Conservation (phyloP, 2,113 vertebrate species). For the Coregonus clupeaformis region DNA sequence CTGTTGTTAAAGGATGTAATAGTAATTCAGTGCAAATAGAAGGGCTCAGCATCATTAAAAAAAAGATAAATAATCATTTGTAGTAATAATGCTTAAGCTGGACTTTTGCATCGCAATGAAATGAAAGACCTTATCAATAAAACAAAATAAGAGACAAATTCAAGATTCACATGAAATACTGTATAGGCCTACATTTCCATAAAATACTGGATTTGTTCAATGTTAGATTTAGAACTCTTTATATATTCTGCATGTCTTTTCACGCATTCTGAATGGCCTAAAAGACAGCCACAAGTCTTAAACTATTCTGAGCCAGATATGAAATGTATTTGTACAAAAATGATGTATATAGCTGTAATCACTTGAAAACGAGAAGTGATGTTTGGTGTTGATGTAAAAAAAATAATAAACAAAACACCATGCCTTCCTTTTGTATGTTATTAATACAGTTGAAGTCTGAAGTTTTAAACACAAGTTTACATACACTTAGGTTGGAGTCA, state of each 20-base stretch:
- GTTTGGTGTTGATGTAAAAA: constrained; percentile 24
- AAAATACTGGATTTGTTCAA: constrained; percentile 3
- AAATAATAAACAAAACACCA: too few relatives aligned
- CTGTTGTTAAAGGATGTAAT: neutral
- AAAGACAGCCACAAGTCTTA: constrained; percentile 40
- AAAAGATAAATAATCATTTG: constrained; percentile 64
- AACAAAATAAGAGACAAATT: neutral
- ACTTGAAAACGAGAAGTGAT: constrained; percentile 29
- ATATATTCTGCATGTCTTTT: constrained; percentile 27
- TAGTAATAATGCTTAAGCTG: constrained; percentile 84
- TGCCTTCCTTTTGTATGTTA: too few relatives aligned
- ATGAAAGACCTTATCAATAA: neutral
- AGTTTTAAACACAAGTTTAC: too few relatives aligned
- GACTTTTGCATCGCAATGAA: constrained; percentile 87
- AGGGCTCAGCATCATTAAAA: constrained; percentile 12
- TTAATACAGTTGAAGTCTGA: too few relatives aligned
- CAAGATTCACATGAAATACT: constrained; percentile 13
- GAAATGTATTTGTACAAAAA: constrained; percentile 52
- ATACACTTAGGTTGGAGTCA: too few relatives aligned
- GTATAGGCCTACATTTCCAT: neutral
- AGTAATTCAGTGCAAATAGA: constrained; percentile 8
- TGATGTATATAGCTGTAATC: constrained; percentile 58
- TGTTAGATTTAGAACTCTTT: constrained; percentile 18
- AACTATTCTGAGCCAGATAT: constrained; percentile 52
- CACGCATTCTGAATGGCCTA: constrained; percentile 26